Conservation (phyloP, 2,888 invertebrate genomes). For the Anorthoa munda region DNA sequence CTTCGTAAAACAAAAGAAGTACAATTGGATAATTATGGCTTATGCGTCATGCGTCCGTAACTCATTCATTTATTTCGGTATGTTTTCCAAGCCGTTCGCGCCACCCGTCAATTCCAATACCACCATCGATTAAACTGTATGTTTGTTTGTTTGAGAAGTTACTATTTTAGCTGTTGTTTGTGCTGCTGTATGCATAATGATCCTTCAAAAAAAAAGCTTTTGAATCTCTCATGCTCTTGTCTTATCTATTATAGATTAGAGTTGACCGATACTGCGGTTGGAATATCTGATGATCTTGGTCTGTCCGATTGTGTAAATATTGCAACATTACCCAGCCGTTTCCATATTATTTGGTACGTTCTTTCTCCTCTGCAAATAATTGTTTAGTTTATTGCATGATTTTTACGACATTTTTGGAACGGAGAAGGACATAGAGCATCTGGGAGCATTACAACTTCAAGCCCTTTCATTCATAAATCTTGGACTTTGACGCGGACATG, state of each 20-base stretch:
- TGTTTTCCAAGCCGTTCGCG: conserved; percentile 36
- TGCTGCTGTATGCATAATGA: background rate
- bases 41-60: conserved; percentile 32
- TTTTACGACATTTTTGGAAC: background rate
- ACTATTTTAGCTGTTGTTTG: conserved; percentile 2
- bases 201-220: background rate
- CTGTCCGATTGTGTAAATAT: background rate
- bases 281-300: background rate
- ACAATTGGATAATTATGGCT: conserved; percentile 49
- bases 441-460: background rate
- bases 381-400: background rate
- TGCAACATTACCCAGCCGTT: background rate
- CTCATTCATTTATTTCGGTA: conserved; percentile 52
- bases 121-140: conserved; percentile 9
- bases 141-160: conserved; percentile 15
- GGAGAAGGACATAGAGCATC: too few relatives aligned
- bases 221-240: background rate
- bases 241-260: conserved; percentile 18
- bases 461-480: conserved; percentile 12
- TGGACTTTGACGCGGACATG: conserved; percentile 10
- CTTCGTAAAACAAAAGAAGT: conserved; percentile 47
- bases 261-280: conserved; percentile 11
- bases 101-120: conserved; percentile 40
- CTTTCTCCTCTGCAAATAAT: background rate
- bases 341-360: background rate